Conservation (phyloP, 2,888 invertebrate species). For the Erynnis tages region DNA sequence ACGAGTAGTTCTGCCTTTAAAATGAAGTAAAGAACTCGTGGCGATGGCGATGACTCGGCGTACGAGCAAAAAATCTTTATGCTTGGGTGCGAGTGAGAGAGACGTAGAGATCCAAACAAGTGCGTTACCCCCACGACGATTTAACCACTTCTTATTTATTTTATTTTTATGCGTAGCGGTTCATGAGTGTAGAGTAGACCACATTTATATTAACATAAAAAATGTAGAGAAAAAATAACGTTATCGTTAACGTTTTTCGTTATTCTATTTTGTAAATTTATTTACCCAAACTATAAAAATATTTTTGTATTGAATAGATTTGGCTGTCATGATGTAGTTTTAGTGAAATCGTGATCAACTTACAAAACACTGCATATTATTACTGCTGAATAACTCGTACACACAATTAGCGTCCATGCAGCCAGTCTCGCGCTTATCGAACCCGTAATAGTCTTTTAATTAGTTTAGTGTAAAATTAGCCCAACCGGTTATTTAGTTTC, state of each 20-base stretch:
- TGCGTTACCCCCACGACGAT: constrained; percentile 79
- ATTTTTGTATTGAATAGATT: no score
- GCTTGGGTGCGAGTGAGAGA: constrained; percentile 59
- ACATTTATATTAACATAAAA: background rate
- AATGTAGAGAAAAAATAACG: no score
- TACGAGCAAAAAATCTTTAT: constrained; percentile 57
- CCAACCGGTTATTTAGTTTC: constrained; percentile 42
- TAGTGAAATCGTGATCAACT: no score
- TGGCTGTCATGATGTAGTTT: no score
- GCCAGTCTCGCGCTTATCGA: constrained; percentile 35
- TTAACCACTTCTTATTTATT: constrained; percentile 58
- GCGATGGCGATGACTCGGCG: constrained; percentile 68
- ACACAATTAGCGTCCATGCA: no score
- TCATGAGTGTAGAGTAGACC: constrained; percentile 33
- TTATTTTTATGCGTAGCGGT: constrained; percentile 59
- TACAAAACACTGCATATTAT: no score
- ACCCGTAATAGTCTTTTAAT: constrained; percentile 39
- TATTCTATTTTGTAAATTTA: no score
- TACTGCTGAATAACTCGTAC: no score
- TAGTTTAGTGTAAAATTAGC: constrained; percentile 41
- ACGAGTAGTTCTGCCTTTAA: constrained; percentile 54
- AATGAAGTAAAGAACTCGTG: constrained; percentile 58
- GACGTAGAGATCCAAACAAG: constrained; percentile 64
- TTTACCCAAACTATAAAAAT: no score
- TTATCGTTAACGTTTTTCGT: no score